Percentiles rank a stretch among this genome's conserved stretches.
These are phyloP conservation scores for Cryptocephalus moraei DNA, from an alignment of 2,888 invertebrate species.

Conservation along the genomic window DNA sequence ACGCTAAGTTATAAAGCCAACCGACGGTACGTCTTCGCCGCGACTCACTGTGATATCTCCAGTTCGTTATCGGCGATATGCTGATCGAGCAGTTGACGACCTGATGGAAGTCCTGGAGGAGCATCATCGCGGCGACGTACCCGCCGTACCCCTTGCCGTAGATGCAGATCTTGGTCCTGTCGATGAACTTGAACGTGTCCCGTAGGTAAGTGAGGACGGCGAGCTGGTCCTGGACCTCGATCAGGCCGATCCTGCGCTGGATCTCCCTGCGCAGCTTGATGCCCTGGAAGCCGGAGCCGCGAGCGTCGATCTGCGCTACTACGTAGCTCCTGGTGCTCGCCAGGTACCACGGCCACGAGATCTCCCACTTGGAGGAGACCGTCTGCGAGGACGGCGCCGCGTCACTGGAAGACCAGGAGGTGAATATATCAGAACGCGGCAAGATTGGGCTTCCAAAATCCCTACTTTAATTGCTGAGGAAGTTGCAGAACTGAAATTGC, in stretches of 20 bases:
- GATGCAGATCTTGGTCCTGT: conserved; percentile 68
- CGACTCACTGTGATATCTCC: conserved; percentile 63
- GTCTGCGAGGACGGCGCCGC: conserved; percentile 75
- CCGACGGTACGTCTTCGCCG: too few species aligned
- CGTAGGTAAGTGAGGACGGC: conserved; percentile 57
- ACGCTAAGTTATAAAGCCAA: neutral
- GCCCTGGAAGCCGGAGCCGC: conserved; percentile 63
- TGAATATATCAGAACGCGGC: too few species aligned
- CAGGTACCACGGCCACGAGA: conserved; percentile 79
- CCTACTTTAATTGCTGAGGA: too few species aligned
- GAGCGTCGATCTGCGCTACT: conserved; percentile 79
- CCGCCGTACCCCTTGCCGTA: conserved; percentile 88
- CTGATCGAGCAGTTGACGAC: conserved; percentile 78
- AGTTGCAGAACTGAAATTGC: too few species aligned
- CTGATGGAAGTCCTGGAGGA: conserved; percentile 64
- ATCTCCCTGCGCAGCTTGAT: conserved; percentile 52
- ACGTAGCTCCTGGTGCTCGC: conserved; percentile 74
- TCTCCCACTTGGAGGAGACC: conserved; percentile 69
- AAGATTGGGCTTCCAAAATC: too few species aligned
- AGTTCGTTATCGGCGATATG: conserved; percentile 80
- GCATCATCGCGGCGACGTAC: conserved; percentile 70
- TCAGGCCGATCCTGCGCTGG: conserved; percentile 53
- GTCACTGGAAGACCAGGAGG: conserved; percentile 43
- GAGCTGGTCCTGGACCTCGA: conserved; percentile 57
- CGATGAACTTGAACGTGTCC: conserved; percentile 72